Conservation (phyloP, 1,140 invertebrate species). For the Latrodectus geometricus region DNA sequence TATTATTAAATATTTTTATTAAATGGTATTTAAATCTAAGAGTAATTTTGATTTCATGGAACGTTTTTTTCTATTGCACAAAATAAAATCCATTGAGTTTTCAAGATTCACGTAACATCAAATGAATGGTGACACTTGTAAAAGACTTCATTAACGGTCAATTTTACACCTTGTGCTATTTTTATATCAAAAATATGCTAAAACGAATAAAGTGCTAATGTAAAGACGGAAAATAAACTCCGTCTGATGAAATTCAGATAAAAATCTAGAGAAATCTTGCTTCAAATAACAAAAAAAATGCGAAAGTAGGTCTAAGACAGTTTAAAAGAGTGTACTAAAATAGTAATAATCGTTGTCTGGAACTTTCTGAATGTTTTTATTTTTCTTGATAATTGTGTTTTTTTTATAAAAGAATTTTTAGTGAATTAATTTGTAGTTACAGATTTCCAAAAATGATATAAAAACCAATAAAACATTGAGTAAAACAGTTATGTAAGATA, state of each 20-base stretch:
- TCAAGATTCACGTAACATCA: no score
- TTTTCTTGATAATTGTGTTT: neutral
- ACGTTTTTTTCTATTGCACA: no score
- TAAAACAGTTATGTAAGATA: neutral
- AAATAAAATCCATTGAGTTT: no score
- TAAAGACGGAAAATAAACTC: slow-evolving; percentile 1
- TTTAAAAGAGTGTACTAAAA: neutral
- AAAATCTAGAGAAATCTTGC: slow-evolving; percentile 30
- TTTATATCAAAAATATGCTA: neutral
- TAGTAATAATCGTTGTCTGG: slow-evolving; percentile 22
- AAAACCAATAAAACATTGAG: neutral
- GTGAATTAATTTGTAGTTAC: neutral
- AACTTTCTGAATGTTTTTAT: neutral
- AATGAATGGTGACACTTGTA: neutral
- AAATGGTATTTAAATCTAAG: no score
- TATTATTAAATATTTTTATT: no score
- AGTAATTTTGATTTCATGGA: no score
- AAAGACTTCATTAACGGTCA: slow-evolving; percentile 6
- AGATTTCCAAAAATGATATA: neutral
- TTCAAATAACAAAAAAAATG: neutral
- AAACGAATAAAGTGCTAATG: neutral
- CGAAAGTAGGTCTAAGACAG: slow-evolving; percentile 25
- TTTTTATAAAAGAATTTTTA: neutral
- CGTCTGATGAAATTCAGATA: slow-evolving; percentile 19
- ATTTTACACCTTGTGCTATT: neutral